These are phyloP conservation scores for Pristionchus mayeri DNA, from an alignment of 2,888 invertebrate species.

Conservation along the genomic window DNA sequence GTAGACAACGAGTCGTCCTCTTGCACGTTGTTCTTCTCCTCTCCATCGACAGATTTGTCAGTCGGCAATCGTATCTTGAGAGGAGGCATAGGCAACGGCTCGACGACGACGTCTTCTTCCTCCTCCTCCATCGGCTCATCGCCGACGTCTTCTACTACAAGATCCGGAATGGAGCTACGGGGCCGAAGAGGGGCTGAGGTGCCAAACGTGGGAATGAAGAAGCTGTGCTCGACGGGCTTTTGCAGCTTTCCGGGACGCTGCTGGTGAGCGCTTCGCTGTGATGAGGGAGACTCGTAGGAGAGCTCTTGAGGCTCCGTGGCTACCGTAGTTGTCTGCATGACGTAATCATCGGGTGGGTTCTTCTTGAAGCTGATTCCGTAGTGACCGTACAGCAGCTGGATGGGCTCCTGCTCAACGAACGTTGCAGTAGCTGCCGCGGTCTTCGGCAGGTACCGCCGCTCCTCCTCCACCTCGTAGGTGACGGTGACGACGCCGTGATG, in stretches of 20 bases:
- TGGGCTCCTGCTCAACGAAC: neutral
- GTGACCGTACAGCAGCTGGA: neutral
- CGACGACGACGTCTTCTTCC: neutral
- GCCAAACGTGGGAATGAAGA: neutral
- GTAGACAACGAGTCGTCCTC: too few species aligned
- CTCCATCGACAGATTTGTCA: neutral
- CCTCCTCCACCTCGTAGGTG: conserved; percentile 30
- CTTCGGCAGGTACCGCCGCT: neutral
- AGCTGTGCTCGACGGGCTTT: neutral
- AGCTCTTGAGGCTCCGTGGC: too few species aligned
- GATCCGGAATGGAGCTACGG: neutral
- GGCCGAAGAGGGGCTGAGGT: too few species aligned
- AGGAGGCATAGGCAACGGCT: neutral
- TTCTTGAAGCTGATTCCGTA: conserved; percentile 4
- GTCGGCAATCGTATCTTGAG: conserved; percentile 18
- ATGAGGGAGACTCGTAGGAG: too few species aligned
- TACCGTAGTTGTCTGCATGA: too few species aligned
- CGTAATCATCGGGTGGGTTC: neutral
- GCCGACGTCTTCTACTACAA: neutral
- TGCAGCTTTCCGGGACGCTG: too few species aligned
- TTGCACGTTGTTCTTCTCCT: neutral
- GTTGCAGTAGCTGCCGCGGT: neutral
- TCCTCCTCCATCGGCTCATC: neutral
- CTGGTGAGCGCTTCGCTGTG: too few species aligned
- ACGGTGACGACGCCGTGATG: neutral